phyloP scores from a whole-genome alignment of 1,140 invertebrate species.

The Leptinotarsa texana region DNA sequence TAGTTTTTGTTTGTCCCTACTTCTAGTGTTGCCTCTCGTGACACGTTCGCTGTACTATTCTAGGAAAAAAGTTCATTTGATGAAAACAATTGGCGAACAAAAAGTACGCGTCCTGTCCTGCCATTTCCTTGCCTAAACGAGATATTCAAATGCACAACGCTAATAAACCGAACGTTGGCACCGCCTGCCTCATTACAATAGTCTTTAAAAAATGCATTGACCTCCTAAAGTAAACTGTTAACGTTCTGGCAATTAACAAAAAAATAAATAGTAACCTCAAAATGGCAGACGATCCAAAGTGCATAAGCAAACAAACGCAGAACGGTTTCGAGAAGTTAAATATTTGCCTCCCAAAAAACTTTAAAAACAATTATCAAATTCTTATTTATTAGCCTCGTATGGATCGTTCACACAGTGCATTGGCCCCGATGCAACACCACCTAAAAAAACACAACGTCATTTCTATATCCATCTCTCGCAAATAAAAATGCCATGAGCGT shows the following conservation, averaged over 20 bases:
- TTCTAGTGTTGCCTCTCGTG: no score
- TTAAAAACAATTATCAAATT: constrained; percentile 28
- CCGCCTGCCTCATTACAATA: constrained; percentile 19
- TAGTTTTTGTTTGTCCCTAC: no score
- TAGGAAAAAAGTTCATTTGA: no score
- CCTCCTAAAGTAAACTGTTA: constrained; percentile 27
- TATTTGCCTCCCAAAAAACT: constrained; percentile 20
- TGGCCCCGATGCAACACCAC: constrained; percentile 21
- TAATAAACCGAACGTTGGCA: not conserved
- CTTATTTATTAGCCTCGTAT: constrained; percentile 20
- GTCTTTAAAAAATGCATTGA: constrained; percentile 26
- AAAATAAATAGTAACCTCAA: constrained; percentile 22
- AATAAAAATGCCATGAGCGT: constrained; percentile 22
- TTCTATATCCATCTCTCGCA: constrained; percentile 18
- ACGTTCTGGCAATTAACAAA: constrained; percentile 18
- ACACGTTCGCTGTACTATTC: no score
- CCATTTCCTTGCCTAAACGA: not conserved
- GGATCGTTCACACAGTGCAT: constrained; percentile 21
- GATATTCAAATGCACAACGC: constrained; percentile 5
- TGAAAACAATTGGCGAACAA: no score
- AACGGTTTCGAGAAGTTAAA: constrained; percentile 23
- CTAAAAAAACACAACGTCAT: constrained; percentile 26
- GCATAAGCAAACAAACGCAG: constrained; percentile 22
- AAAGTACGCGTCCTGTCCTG: not conserved
- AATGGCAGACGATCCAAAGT: constrained; percentile 23